These are phyloP conservation scores for Hemaris fuciformis DNA, from an alignment of 2,888 invertebrate species.

Conservation along the genomic window DNA sequence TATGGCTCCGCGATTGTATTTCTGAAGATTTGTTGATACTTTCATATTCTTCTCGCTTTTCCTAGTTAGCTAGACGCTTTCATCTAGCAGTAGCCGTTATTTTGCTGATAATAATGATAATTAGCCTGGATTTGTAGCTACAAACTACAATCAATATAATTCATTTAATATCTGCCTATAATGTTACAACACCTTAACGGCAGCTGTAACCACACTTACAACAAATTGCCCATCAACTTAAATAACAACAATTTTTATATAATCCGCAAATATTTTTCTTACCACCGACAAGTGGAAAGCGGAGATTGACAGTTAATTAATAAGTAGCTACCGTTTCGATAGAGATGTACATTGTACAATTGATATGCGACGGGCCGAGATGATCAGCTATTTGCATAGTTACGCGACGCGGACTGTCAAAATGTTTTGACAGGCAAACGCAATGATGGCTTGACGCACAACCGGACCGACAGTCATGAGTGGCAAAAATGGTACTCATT, in stretches of 20 bases:
- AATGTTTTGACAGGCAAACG: slow-evolving; percentile 28
- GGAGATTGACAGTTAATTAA: slow-evolving; percentile 17
- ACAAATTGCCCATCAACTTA: too few species aligned
- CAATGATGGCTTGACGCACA: slow-evolving; percentile 32
- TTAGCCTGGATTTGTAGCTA: too few species aligned
- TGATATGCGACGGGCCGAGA: slow-evolving; percentile 19
- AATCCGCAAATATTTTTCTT: slow-evolving; percentile 1
- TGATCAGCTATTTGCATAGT: slow-evolving; percentile 26
- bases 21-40: too few species aligned
- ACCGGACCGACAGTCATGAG: slow-evolving; percentile 51
- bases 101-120: too few species aligned
- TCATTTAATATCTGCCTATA: too few species aligned
- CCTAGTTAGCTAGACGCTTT: too few species aligned
- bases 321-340: slow-evolving; percentile 12
- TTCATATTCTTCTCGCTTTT: too few species aligned
- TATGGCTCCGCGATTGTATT: too few species aligned
- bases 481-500: slow-evolving; percentile 63
- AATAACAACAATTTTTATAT: not conserved
- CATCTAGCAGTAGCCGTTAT: too few species aligned
- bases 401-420: slow-evolving; percentile 42
- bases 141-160: too few species aligned
- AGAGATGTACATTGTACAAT: slow-evolving; percentile 16
- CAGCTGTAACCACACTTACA: too few species aligned
- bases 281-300: slow-evolving; percentile 8
- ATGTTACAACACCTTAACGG: too few species aligned